A percentile compares a stretch with the other conserved stretches of the same genome.
These are phyloP conservation scores for Drosophila persimilis DNA, from an alignment of 1,140 invertebrate genomes.

Conservation along the genomic window DNA sequence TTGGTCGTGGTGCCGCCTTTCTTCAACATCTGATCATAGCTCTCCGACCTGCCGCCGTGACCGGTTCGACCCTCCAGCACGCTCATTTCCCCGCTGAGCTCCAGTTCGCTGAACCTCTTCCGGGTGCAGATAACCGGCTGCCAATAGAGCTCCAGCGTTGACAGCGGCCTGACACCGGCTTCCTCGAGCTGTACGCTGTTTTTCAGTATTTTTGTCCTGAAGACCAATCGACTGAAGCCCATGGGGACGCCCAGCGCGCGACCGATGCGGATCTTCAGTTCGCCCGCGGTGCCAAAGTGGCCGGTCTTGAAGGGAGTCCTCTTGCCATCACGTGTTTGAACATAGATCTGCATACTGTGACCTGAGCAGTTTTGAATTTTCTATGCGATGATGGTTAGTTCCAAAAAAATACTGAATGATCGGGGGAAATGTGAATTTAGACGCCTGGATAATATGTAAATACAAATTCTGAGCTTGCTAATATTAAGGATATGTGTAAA, in stretches of 20 bases:
- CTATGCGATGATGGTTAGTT: too few species aligned
- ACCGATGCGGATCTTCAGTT: conserved; percentile 58
- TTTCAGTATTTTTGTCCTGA: conserved; percentile 49
- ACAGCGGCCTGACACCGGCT: conserved; percentile 52
- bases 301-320: conserved; percentile 59
- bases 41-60: conserved; percentile 4
- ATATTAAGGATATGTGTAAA: too few species aligned
- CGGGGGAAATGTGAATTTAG: too few species aligned
- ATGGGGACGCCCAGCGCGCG: conserved; percentile 55
- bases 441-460: too few species aligned
- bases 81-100: conserved; percentile 54
- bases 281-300: conserved; percentile 47
- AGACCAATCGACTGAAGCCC: conserved; percentile 62
- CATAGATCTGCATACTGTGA: conserved; percentile 47
- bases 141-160: conserved; percentile 62
- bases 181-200: conserved; percentile 56
- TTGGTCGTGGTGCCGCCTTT: background rate
- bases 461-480: too few species aligned
- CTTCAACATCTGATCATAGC: conserved; percentile 23
- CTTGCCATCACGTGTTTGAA: conserved; percentile 58
- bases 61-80: background rate
- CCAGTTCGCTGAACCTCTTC: conserved; percentile 52
- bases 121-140: conserved; percentile 59
- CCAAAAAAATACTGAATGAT: too few species aligned
- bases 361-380: too few species aligned